Evolutionary conservation across 2,797 vertebrate genomes (phyloP), one percentile per base, ranked within the genome.

Genomic region (Pitangus sulphuratus): DNA sequence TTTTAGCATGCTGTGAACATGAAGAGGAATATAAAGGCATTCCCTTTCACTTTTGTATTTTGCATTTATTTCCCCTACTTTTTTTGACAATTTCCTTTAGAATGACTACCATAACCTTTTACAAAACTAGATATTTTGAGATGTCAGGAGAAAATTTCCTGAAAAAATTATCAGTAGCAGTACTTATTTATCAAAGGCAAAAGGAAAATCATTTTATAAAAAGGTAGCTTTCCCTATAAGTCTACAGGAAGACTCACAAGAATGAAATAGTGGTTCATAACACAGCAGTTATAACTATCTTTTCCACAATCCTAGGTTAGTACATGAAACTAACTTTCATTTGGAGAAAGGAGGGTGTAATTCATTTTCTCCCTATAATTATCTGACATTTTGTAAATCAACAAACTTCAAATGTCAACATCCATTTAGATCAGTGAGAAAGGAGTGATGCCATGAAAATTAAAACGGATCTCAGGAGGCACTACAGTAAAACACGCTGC

Each of bases 331-430:
- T 51, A 89, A 89, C 26, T 61, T 72, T 81, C 53, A 81, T 81
- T 56, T 78, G 57, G 35, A 87, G 61, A 92, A 89, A 83, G 40
- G 3, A 92, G 68, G 42, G 61, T 83, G 45, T 39, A 95, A 93
- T 89, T 84, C 28, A 91, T 96, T 96, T 96, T 89, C 72, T 70
- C 65, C 69, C 26, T 85, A 31, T 91, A 96, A 95, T 95, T 94
- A 92, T 75, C 61, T 93, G 90, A 85, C 93, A 97, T 93, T 96
- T 86, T 81, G 69, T 92, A 96, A 96, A 94, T 95, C 87, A 96
- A 96, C 79, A 88, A 93, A 85, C 89, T 94, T 89, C 89, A 96
- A 95, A 97, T 84, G 95, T 93, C 96, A 94, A 94, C 92, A 96
- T 91, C 54, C 79, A 96, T 97, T 96, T 94, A 92, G 89, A 96